Conservation (phyloP, 2,797 vertebrate genomes). For the Alosa sapidissima region DNA sequence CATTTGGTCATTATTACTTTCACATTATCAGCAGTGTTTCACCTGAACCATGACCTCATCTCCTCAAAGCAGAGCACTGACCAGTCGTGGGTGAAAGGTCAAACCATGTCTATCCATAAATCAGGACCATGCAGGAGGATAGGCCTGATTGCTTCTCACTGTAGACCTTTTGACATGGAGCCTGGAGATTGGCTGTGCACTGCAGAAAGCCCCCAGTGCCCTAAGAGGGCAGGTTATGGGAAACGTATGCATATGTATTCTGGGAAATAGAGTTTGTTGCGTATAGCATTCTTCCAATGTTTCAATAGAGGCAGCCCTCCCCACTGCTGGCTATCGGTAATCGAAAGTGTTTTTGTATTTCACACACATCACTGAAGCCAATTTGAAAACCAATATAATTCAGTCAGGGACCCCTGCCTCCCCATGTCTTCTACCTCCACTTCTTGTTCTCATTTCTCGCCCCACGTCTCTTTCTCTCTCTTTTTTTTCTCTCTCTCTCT, state of each 20-base stretch:
- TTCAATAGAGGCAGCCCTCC: slow-evolving; percentile 35
- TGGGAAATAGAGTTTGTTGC: background rate
- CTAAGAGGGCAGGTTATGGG: background rate
- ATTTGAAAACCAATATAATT: slow-evolving; percentile 46
- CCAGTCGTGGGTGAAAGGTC: background rate
- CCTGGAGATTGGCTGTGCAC: background rate
- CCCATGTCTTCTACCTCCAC: background rate
- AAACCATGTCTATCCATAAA: background rate
- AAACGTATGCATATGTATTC: slow-evolving; percentile 54
- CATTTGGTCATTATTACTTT: background rate
- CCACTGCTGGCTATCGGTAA: slow-evolving; percentile 36
- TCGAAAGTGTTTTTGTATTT: slow-evolving; percentile 46
- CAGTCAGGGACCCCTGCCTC: slow-evolving; percentile 9
- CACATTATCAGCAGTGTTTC: background rate
- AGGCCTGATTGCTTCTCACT: background rate
- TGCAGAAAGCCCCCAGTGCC: background rate
- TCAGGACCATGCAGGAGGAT: background rate
- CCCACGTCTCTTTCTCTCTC: background rate
- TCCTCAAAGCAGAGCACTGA: background rate
- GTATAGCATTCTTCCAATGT: background rate
- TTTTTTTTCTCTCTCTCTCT: background rate
- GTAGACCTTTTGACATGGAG: background rate
- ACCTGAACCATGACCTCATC: background rate
- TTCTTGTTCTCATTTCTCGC: background rate
- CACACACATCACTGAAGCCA: slow-evolving; percentile 49